Evolutionary conservation across 2,113 vertebrate species (phyloP), one percentile per base, ranked within the genome.

Genomic region (Nettapus auritus): DNA sequence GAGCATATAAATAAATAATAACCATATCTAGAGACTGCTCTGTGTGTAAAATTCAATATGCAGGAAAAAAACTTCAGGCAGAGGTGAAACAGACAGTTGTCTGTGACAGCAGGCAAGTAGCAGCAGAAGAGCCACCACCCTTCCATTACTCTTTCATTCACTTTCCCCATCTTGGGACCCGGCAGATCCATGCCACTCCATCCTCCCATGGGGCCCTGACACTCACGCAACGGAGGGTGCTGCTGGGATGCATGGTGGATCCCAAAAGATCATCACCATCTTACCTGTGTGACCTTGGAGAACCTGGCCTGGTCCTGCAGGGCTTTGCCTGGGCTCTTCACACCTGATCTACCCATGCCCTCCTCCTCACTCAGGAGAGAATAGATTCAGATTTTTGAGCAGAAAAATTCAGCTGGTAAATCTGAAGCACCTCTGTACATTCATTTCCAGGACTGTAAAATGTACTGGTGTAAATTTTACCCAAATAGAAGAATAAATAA

Each of bases 141-240:
- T 31, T 62, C 60, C 68, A 29, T 40, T 40, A 36, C 9, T 25
- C 6, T 68, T 57, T 8, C 36, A 9, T 12, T 38, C 14, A 34
- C 42, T 78, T 66, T 63, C 22, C 14, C 42, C 1, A 0, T 53
- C 29, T 15, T 38, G 31, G 11, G 17, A 7, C 26, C 29, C 19
- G 4, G 3, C 31, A 75, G 13, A 34, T 33, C 25, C 2, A 1
- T 40, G 17, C 6, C 4, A 4, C 0, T 3, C 18, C 3, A 13
- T 9, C 22, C 12, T 69, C 12, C 33, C 23, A 6, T 5, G 18
- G 56, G 25, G 11, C 18, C 18, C 62, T 68, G 63, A n/a, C 3
- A 10, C 23, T 70, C 46, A 17, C 42, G n/a, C 55, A 52, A 9
- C 26, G 67, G 46, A 87, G 19, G 36, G 14, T 42, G 46, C 29